Evolutionary conservation across 2,113 vertebrate species (phyloP).

Genomic region (Picathartes gymnocephalus): DNA sequence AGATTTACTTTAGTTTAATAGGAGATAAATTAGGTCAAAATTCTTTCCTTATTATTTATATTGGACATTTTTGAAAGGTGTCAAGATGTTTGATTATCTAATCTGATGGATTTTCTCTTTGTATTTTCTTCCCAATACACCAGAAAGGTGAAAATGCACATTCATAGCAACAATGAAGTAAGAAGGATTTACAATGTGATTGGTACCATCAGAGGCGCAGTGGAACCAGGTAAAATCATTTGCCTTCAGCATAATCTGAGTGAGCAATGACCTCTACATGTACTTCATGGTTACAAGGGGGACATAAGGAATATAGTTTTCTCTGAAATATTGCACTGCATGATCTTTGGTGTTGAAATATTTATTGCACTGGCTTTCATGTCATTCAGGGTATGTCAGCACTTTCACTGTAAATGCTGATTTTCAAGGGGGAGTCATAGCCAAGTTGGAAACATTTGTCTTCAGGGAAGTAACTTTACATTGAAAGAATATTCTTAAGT

Average conservation of each 20-base stretch:
- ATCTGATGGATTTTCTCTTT: background rate
- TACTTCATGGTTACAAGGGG: background rate
- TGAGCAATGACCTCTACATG: background rate
- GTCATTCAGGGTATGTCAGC: background rate
- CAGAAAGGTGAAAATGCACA: slow-evolving; percentile 89
- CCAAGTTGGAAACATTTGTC: background rate
- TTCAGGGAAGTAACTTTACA: background rate
- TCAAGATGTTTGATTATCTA: background rate
- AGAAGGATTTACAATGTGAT: slow-evolving; percentile 94
- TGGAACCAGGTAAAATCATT: slow-evolving; percentile 84
- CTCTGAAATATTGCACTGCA: background rate
- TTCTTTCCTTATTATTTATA: background rate
- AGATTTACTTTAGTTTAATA: background rate
- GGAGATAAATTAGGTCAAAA: background rate
- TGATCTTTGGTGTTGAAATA: background rate
- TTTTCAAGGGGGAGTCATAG: background rate
- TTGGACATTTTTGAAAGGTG: background rate
- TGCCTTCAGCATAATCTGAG: background rate
- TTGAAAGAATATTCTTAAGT: background rate
- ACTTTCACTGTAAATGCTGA: background rate
- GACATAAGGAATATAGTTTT: background rate
- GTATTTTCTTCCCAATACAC: background rate
- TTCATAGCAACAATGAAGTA: slow-evolving; percentile 81
- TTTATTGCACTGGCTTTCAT: background rate
- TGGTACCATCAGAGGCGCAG: slow-evolving; percentile 83